These are phyloP conservation scores for Amniataba percoides DNA, from an alignment of 2,797 vertebrate genomes.

Conservation along the genomic window DNA sequence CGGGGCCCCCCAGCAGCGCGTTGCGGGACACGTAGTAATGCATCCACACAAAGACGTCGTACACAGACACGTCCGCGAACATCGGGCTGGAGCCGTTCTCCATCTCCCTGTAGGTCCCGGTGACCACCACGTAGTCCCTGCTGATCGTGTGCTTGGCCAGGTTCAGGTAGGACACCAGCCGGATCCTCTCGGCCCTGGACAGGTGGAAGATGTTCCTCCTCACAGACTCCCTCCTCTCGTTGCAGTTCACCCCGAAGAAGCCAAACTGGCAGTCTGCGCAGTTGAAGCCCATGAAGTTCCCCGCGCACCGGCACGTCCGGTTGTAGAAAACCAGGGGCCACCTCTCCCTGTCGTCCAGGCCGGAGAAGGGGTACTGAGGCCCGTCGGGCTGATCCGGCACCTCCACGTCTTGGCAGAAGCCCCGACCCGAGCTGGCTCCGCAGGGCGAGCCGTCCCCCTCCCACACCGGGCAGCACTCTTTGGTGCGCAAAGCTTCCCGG, in stretches of 20 bases:
- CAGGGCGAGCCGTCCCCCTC: constrained; percentile 90
- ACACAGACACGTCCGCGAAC: constrained; percentile 89
- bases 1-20: constrained; percentile 87
- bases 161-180: constrained; percentile 92
- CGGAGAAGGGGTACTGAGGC: constrained; percentile 91
- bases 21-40: constrained; percentile 94
- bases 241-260: constrained; percentile 87
- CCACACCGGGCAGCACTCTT: constrained; percentile 93
- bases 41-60: constrained; percentile 96
- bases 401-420: constrained; percentile 87
- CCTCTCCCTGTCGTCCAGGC: constrained; percentile 92
- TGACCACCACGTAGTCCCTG: constrained; percentile 90
- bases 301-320: constrained; percentile 89
- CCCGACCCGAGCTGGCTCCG: constrained; percentile 89
- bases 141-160: constrained; percentile 90
- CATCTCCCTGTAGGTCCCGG: constrained; percentile 90
- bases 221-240: constrained; percentile 81
- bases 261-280: constrained; percentile 93
- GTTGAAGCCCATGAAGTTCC: constrained; percentile 92
- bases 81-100: constrained; percentile 89
- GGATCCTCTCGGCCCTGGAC: constrained; percentile 85
- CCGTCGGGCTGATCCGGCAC: constrained; percentile 86
- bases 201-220: constrained; percentile 91
- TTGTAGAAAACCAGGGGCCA: constrained; percentile 96
- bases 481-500: constrained; percentile 79